Conservation (phyloP, 35 echinoderm and acorn worm species). For the Heliocidaris erythrogramma region DNA sequence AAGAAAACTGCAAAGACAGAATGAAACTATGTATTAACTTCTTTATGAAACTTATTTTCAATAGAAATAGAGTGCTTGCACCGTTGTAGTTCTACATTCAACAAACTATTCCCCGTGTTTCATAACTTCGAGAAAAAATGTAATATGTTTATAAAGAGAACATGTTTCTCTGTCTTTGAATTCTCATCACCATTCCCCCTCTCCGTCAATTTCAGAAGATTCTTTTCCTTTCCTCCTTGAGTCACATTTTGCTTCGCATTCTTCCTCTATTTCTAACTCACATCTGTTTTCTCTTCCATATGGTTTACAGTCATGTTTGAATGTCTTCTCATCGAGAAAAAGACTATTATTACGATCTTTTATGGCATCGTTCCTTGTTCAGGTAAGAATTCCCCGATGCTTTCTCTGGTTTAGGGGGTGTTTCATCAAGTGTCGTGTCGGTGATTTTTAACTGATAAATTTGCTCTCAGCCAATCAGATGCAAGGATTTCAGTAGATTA, state of each 20-base stretch:
- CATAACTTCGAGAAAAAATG: background rate
- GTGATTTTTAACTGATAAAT: too few relatives aligned
- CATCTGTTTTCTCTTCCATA: background rate
- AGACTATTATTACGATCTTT: background rate
- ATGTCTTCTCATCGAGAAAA: background rate
- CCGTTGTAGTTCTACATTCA: background rate
- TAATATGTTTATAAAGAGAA: background rate
- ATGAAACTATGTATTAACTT: too few relatives aligned
- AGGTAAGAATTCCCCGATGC: background rate
- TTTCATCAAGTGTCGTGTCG: too few relatives aligned
- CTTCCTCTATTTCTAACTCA: background rate
- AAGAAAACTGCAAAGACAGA: too few relatives aligned
- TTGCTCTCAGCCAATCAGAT: too few relatives aligned
- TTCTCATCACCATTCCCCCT: background rate
- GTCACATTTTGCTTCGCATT: background rate
- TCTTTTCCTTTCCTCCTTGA: background rate
- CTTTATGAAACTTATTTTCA: background rate
- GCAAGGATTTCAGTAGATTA: too few relatives aligned
- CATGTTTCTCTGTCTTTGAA: background rate
- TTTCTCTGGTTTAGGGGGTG: background rate
- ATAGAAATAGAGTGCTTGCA: background rate
- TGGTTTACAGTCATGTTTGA: background rate
- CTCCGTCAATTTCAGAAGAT: background rate
- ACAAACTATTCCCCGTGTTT: background rate
- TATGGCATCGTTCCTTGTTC: background rate